Evolutionary conservation across 2,888 invertebrate genomes (phyloP), one percentile per base, ranked within the genome.

Genomic region (Leptopilina myrica): DNA sequence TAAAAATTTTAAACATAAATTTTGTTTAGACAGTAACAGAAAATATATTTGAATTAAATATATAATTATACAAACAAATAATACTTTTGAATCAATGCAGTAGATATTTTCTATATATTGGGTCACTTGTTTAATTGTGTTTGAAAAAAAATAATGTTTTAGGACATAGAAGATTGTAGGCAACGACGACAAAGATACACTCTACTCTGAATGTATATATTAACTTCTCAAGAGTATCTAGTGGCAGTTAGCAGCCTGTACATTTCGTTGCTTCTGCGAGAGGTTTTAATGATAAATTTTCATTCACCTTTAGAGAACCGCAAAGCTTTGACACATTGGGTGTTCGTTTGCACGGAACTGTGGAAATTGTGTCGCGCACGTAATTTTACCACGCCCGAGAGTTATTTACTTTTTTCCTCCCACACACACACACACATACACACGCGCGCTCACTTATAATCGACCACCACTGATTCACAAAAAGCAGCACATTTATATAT

Each of bases 201-300:
- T 20, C 20, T 12, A 40, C 65, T 65, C 26, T 20, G 26, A n/a
- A n/a, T 67, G 66, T 66, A 66, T 66, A 66, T 69, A 15, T n/a
- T 26, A 53, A n/a, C 53, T 67, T 46, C 67, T 67, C 11, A 43
- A 46, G 15, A 69, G n/a, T 53, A 56, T 69, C 53, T 69, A 69
- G 53, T 69, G 69, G 53, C 49, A 56, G 53, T 53, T 33, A 66
- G 53, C 53, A 26, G 69, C 49, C 9, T 69, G 49, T 56, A 33
- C 69, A 69, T 69, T 69, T 49, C 14, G 33, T 56, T 69, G 69
- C 69, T 53, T 56, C 53, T 6, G 53, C 69, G 53, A 56, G 53
- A 69, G 69, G 53, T 56, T 69, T 69, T 69, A 69, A 69, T 69
- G 53, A 69, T 56, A 69, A 69, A 69, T 69, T 69, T 67, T 69